Conservation (phyloP, 2,888 invertebrate genomes). For the Mesochorus sp. region DNA sequence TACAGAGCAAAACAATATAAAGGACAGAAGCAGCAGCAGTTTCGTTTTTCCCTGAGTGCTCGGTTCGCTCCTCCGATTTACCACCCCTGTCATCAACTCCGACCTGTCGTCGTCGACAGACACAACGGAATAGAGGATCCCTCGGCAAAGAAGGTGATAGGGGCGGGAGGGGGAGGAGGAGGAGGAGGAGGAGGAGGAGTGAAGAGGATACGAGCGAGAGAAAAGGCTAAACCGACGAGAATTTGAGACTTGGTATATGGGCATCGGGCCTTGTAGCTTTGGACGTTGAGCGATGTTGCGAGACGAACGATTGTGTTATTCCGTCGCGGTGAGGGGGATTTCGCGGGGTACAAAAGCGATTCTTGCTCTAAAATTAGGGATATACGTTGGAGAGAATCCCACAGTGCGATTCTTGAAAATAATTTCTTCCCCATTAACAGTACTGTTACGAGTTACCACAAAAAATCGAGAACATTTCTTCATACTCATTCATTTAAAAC, state of each 20-base stretch:
- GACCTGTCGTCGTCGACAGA: conserved; percentile 65
- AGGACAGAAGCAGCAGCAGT: conserved; percentile 29
- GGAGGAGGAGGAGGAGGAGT: neutral
- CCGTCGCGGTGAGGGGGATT: conserved; percentile 70
- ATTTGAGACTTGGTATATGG: conserved; percentile 35
- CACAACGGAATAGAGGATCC: conserved; percentile 41
- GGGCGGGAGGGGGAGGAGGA: neutral
- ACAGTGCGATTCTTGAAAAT: no score
- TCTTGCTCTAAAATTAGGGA: conserved; percentile 74
- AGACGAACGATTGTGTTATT: conserved; percentile 80
- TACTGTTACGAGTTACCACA: conserved; percentile 12
- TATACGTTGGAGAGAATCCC: conserved; percentile 37
- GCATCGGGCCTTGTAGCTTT: conserved; percentile 75
- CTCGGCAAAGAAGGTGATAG: no score
- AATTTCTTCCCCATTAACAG: no score
- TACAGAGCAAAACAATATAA: conserved; percentile 36
- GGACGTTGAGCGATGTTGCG: conserved; percentile 81
- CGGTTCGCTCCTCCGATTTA: conserved; percentile 43
- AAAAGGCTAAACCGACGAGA: conserved; percentile 39
- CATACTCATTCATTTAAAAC: no score
- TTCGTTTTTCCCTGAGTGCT: conserved; percentile 46
- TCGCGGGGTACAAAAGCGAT: conserved; percentile 69
- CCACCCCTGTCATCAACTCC: conserved; percentile 59
- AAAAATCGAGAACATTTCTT: no score
- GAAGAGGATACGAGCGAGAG: conserved; percentile 24